Evolutionary conservation across 1,140 invertebrate species (phyloP).

Genomic region (Aphidius gifuensis): DNA sequence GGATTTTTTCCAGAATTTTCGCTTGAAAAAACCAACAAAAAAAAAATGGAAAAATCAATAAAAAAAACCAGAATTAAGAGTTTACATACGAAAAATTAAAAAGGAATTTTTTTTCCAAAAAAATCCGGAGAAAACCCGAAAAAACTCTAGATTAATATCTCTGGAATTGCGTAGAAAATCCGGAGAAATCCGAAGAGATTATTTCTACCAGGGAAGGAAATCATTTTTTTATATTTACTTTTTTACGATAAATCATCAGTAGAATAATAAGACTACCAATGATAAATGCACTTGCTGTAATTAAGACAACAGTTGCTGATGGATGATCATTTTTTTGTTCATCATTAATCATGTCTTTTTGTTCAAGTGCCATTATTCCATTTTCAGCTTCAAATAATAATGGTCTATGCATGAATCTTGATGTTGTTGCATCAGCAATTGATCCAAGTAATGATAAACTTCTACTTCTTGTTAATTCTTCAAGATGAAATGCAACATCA

Average conservation of each 20-base stretch:
- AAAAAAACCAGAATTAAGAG: too few relatives aligned
- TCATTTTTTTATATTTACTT: constrained; percentile 41
- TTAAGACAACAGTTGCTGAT: constrained; percentile 67
- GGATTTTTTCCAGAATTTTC: too few relatives aligned
- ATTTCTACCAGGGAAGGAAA: background rate
- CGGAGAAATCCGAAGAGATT: too few relatives aligned
- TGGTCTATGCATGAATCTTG: constrained; percentile 60
- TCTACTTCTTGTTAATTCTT: constrained; percentile 59
- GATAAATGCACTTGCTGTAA: constrained; percentile 68
- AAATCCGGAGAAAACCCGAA: too few relatives aligned
- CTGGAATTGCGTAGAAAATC: background rate
- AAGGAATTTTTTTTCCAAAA: too few relatives aligned
- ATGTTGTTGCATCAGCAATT: constrained; percentile 65
- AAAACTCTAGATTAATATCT: background rate
- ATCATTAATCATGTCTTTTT: constrained; percentile 67
- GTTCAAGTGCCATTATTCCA: constrained; percentile 60
- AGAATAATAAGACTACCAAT: constrained; percentile 68
- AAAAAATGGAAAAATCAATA: too few relatives aligned
- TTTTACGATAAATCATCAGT: constrained; percentile 65
- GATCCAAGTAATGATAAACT: constrained; percentile 53
- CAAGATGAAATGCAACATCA: constrained; percentile 64
- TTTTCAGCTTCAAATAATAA: constrained; percentile 47
- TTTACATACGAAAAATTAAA: too few relatives aligned
- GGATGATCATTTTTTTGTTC: constrained; percentile 67
- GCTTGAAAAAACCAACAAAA: too few relatives aligned